Conservation (phyloP, 2,797 vertebrate species). For the Macrochelys suwanniensis region DNA sequence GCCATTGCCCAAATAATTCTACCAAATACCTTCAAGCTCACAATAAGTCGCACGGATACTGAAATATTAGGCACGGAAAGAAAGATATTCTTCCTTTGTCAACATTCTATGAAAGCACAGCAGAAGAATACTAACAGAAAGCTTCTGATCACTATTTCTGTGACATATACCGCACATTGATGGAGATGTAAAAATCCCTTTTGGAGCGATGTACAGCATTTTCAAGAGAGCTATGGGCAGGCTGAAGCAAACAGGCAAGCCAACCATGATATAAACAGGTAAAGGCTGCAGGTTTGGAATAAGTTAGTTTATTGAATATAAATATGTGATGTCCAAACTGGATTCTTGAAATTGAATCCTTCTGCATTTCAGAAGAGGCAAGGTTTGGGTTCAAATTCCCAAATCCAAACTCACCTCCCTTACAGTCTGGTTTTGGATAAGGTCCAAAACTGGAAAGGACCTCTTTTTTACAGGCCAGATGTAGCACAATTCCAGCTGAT, state of each 20-base stretch:
- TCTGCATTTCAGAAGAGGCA: not conserved
- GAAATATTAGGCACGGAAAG: not conserved
- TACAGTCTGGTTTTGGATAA: not conserved
- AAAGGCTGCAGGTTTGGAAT: not conserved
- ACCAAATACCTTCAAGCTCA: not conserved
- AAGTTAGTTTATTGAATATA: not conserved
- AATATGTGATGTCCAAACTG: not conserved
- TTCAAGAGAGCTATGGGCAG: not conserved
- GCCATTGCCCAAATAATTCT: not conserved
- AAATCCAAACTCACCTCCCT: not conserved
- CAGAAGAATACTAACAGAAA: not conserved
- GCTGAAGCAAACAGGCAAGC: not conserved
- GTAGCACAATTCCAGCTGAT: not conserved
- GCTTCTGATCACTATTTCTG: not conserved
- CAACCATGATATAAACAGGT: not conserved
- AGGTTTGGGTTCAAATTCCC: not conserved
- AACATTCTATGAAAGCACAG: not conserved
- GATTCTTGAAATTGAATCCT: not conserved
- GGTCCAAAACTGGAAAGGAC: not conserved
- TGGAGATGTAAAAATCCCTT: not conserved
- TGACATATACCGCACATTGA: rapidly evolving
- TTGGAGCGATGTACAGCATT: not conserved
- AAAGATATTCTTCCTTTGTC: not conserved
- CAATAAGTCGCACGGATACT: not conserved
- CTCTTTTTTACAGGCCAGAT: not conserved